phyloP scores from a whole-genome alignment of 2,888 invertebrate species.

The Drosophila atroscutellata region DNA sequence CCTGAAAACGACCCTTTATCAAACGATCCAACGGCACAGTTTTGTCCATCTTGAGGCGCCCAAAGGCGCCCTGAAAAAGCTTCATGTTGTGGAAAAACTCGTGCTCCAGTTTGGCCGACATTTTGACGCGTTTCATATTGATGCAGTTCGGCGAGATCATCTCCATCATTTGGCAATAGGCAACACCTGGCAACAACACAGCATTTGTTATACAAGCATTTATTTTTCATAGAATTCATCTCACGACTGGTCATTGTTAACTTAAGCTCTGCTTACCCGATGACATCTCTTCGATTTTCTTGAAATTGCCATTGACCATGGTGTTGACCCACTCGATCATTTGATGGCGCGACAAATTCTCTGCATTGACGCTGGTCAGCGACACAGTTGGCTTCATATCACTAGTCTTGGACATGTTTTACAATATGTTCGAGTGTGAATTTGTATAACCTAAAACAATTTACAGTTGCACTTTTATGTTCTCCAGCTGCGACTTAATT shows the following conservation, averaged over 20 bases:
- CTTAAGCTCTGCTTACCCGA: slow-evolving; percentile 85
- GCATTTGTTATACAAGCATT: not conserved
- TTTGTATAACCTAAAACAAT: not conserved
- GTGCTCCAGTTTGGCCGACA: slow-evolving; percentile 98
- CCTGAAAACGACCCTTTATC: slow-evolving; percentile 99
- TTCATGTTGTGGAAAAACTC: slow-evolving; percentile 99
- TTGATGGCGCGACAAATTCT: slow-evolving; percentile 98
- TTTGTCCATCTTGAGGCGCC: slow-evolving; percentile 98
- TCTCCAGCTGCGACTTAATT: slow-evolving; percentile 1
- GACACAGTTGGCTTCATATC: slow-evolving; percentile 70
- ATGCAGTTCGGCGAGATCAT: slow-evolving; percentile 96
- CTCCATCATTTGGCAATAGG: slow-evolving; percentile 99
- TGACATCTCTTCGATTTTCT: slow-evolving; percentile 98
- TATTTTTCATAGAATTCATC: not conserved
- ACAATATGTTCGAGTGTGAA: not conserved
- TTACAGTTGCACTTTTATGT: slow-evolving; percentile 12
- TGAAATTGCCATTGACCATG: slow-evolving; percentile 94
- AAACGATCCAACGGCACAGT: slow-evolving; percentile 86
- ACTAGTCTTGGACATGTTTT: slow-evolving; percentile 34
- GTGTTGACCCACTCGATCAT: slow-evolving; percentile 99
- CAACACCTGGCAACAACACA: slow-evolving; percentile 89
- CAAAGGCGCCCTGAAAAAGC: slow-evolving; percentile 97
- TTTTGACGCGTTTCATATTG: slow-evolving; percentile 96
- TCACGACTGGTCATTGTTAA: not conserved
- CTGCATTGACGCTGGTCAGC: slow-evolving; percentile 85